phyloP scores from a whole-genome alignment of 1,140 invertebrate genomes.

The Ectropis grisescens region DNA sequence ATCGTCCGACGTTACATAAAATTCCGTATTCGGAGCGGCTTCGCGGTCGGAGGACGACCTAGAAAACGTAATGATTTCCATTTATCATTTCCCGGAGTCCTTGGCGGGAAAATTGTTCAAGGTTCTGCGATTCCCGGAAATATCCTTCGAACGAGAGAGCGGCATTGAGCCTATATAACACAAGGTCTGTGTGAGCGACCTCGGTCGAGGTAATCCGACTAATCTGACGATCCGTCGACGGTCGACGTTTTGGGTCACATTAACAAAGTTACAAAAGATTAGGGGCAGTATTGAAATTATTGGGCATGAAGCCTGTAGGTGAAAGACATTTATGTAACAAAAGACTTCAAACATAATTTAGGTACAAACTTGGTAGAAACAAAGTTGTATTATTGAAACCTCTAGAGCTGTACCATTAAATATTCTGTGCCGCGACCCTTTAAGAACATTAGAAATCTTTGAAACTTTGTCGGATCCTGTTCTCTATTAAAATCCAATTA shows the following conservation, averaged over 20 bases:
- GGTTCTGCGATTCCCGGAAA: slow-evolving; percentile 36
- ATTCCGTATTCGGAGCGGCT: slow-evolving; percentile 35
- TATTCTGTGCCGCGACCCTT: no score
- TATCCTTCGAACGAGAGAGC: slow-evolving; percentile 34
- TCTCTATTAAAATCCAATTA: no score
- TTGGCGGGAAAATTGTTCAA: slow-evolving; percentile 48
- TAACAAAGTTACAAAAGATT: slow-evolving; percentile 8
- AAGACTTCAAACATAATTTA: no score
- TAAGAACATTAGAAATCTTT: no score
- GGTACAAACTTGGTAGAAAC: no score
- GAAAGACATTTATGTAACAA: no score
- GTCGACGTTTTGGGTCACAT: slow-evolving; percentile 6
- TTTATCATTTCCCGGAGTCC: slow-evolving; percentile 47
- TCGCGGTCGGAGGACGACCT: slow-evolving; percentile 22
- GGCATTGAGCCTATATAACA: slow-evolving; percentile 12
- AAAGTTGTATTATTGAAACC: no score
- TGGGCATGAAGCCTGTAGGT: no score
- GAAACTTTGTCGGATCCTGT: no score
- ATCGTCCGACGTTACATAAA: background rate
- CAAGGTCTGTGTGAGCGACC: slow-evolving; percentile 20
- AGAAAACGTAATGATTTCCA: slow-evolving; percentile 41
- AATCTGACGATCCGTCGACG: slow-evolving; percentile 13
- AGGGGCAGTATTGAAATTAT: background rate
- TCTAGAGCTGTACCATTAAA: no score
- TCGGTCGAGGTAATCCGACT: slow-evolving; percentile 8